A percentile compares a stretch with the other conserved stretches of the same genome.
Evolutionary conservation across 2,113 vertebrate genomes (phyloP).

Genomic region (Ptychochromis oligacanthus): DNA sequence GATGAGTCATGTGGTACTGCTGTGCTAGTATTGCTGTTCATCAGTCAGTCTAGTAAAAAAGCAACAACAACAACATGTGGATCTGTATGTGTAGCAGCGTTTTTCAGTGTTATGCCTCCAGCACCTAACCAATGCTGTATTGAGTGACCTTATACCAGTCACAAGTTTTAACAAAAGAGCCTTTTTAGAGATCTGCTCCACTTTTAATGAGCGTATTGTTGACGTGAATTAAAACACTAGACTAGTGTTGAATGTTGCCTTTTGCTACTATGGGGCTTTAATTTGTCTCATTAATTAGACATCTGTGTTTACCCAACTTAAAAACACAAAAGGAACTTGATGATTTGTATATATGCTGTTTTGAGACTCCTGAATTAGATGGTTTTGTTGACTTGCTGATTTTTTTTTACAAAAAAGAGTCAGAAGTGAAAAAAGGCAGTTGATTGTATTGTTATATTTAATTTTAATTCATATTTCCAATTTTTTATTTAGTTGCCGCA

Average conservation of each 20-base stretch:
- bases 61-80: background rate
- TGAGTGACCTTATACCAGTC: slow-evolving; percentile 55
- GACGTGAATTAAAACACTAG: slow-evolving; percentile 29
- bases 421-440: slow-evolving; percentile 14
- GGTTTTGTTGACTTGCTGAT: slow-evolving; percentile 37
- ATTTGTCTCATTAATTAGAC: slow-evolving; percentile 34
- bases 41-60: background rate
- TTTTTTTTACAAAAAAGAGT: slow-evolving; percentile 31
- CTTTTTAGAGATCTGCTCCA: slow-evolving; percentile 21
- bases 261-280: slow-evolving; percentile 51
- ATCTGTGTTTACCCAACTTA: slow-evolving; percentile 39
- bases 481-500: slow-evolving; percentile 6
- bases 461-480: slow-evolving; percentile 16
- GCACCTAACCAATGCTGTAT: slow-evolving; percentile 40
- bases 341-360: slow-evolving; percentile 54
- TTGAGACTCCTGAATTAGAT: background rate
- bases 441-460: slow-evolving; percentile 63
- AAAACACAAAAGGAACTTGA: slow-evolving; percentile 32
- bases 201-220: slow-evolving; percentile 25
- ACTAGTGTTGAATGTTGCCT: slow-evolving; percentile 62
- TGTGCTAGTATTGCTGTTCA: slow-evolving; percentile 46
- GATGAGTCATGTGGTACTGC: slow-evolving; percentile 26
- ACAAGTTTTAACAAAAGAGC: slow-evolving; percentile 23
- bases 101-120: slow-evolving; percentile 35
- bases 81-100: slow-evolving; percentile 51